Percentiles rank a stretch among this genome's conserved stretches.
phyloP scores from a whole-genome alignment of 2,888 invertebrate genomes.

The Autographa gamma region DNA sequence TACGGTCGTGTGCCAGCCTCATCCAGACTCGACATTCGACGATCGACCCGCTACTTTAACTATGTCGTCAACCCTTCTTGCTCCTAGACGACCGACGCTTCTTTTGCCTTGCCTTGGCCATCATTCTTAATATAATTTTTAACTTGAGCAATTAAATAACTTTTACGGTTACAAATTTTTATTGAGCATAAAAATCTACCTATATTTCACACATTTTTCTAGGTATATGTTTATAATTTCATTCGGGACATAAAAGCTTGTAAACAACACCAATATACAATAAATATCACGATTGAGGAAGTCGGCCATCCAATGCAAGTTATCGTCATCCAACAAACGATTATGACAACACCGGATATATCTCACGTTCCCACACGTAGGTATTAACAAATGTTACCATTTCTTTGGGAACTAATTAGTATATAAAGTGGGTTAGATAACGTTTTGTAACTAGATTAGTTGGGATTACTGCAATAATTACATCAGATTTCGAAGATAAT shows the following conservation, averaged over 20 bases:
- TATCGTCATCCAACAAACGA: conserved; percentile 13
- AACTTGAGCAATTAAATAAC: too few relatives aligned
- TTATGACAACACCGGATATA: conserved; percentile 36
- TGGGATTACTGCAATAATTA: conserved; percentile 6
- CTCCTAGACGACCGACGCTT: too few relatives aligned
- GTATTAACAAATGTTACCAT: conserved; percentile 13
- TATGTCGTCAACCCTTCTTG: too few relatives aligned
- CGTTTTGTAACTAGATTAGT: conserved; percentile 38
- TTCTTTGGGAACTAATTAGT: conserved; percentile 25
- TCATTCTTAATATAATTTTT: too few relatives aligned
- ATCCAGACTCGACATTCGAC: too few relatives aligned
- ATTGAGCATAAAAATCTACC: too few relatives aligned
- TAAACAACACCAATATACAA: not conserved
- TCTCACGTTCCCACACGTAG: conserved; percentile 38
- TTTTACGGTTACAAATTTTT: too few relatives aligned
- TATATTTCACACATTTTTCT: too few relatives aligned
- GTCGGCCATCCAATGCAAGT: conserved; percentile 6
- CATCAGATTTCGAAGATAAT: not conserved
- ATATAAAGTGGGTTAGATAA: conserved; percentile 23
- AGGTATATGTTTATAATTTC: too few relatives aligned
- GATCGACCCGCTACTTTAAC: too few relatives aligned
- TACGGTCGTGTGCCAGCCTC: too few relatives aligned
- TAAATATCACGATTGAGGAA: conserved; percentile 24
- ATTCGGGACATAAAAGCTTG: not conserved
- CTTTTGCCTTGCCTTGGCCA: too few relatives aligned